Evolutionary conservation across 1,140 invertebrate genomes (phyloP).

Genomic region (Chrysomallon squamiferum): DNA sequence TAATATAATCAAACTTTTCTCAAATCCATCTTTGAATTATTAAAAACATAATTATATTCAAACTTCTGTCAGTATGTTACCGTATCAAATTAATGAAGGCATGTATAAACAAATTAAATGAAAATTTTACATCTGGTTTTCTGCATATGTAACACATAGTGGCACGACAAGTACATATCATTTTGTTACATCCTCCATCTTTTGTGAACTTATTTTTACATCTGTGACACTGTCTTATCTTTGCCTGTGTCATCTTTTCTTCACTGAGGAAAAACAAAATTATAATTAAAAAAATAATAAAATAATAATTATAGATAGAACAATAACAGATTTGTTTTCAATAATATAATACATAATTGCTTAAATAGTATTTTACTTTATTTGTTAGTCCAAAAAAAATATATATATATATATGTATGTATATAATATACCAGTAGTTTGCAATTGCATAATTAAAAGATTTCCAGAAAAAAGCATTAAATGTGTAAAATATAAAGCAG

Average conservation of each 20-base stretch:
- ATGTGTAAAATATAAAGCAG: too few relatives aligned
- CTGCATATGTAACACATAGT: slow-evolving; percentile 75
- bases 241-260: slow-evolving; percentile 73
- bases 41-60: too few relatives aligned
- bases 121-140: slow-evolving; percentile 61
- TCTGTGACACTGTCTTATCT: slow-evolving; percentile 70
- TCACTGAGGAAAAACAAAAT: slow-evolving; percentile 63
- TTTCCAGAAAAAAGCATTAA: too few relatives aligned
- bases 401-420: too few relatives aligned
- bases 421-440: too few relatives aligned
- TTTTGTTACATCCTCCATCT: slow-evolving; percentile 75
- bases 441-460: too few relatives aligned
- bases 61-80: too few relatives aligned
- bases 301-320: not conserved
- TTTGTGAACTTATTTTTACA: slow-evolving; percentile 71
- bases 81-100: too few relatives aligned
- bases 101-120: too few relatives aligned
- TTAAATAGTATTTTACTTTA: not conserved
- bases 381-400: too few relatives aligned
- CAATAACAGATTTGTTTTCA: not conserved
- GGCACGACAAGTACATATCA: slow-evolving; percentile 73
- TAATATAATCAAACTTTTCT: too few relatives aligned
- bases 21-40: too few relatives aligned
- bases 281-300: not conserved
- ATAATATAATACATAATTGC: not conserved